phyloP scores from a whole-genome alignment of 2,113 vertebrate species.

The Reinhardtius hippoglossoides region DNA sequence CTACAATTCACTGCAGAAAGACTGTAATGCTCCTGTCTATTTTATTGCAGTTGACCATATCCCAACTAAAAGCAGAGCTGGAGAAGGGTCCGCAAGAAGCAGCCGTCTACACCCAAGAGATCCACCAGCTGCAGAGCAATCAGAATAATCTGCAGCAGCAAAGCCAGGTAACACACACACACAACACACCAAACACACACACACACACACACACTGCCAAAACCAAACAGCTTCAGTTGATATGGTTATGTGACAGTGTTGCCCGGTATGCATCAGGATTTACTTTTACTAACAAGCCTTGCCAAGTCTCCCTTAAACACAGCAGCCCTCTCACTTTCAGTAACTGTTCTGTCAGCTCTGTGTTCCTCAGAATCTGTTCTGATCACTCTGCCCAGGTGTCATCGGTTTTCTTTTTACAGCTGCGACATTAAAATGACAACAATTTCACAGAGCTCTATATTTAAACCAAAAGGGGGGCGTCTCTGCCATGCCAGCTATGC shows the following conservation, averaged over 20 bases:
- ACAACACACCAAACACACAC: neutral
- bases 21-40: neutral
- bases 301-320: neutral
- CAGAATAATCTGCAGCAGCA: conserved; percentile 90
- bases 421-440: conserved; percentile 54
- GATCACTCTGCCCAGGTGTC: conserved; percentile 52
- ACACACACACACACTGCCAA: neutral
- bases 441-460: conserved; percentile 62
- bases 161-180: conserved; percentile 86
- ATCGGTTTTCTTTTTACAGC: conserved; percentile 36
- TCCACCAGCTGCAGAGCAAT: conserved; percentile 89
- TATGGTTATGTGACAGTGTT: neutral
- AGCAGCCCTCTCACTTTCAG: neutral
- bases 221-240: neutral
- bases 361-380: conserved; percentile 21
- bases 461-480: conserved; percentile 60
- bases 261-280: conserved; percentile 6
- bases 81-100: conserved; percentile 95
- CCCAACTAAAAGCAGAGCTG: conserved; percentile 90
- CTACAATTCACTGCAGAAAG: neutral
- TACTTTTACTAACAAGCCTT: conserved; percentile 2
- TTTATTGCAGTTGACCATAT: conserved; percentile 86
- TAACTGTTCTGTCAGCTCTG: neutral
- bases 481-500: conserved; percentile 12
- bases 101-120: conserved; percentile 92